phyloP scores from a whole-genome alignment of 1,140 invertebrate genomes.

The Heliconius eleuchia region DNA sequence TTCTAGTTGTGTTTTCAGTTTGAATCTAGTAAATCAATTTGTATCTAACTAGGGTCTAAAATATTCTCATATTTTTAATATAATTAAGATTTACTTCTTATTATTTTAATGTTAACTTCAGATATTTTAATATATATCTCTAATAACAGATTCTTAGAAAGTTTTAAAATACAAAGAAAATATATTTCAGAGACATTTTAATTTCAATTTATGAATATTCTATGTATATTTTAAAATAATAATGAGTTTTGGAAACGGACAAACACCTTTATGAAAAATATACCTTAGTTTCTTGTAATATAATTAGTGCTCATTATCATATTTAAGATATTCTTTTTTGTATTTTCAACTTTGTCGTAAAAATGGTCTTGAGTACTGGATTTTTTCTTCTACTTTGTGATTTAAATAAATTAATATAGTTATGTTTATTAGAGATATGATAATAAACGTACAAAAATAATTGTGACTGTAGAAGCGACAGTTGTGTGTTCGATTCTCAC shows the following conservation, averaged over 20 bases:
- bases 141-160: background rate
- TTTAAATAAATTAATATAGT: background rate
- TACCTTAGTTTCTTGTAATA: background rate
- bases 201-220: background rate
- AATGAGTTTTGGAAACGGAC: background rate
- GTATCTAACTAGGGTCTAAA: too few species aligned
- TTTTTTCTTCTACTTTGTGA: background rate
- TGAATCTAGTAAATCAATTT: too few species aligned
- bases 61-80: too few species aligned
- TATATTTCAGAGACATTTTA: background rate
- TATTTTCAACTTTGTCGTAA: background rate
- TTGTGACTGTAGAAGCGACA: background rate
- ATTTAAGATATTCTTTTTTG: conserved; percentile 7
- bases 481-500: too few species aligned
- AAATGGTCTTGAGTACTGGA: background rate
- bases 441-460: background rate
- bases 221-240: background rate
- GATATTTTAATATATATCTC: background rate
- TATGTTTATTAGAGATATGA: background rate
- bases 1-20: too few species aligned
- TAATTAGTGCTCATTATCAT: background rate
- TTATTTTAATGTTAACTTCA: background rate
- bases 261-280: background rate
- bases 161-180: background rate
- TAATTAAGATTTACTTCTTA: background rate